These are phyloP conservation scores for Epistrophe grossulariae DNA, from an alignment of 2,888 invertebrate genomes.

Conservation along the genomic window DNA sequence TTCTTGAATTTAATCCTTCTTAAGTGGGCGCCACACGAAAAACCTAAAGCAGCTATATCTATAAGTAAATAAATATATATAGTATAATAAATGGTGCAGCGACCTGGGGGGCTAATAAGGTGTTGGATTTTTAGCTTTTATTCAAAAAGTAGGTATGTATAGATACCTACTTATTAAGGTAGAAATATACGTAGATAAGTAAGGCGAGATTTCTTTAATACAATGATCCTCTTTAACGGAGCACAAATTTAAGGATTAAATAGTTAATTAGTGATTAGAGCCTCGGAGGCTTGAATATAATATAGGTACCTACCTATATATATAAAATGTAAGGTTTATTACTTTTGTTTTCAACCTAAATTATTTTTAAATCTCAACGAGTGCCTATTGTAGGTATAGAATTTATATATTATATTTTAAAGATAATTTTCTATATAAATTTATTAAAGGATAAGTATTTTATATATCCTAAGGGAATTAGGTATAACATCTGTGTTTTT, in stretches of 20 bases:
- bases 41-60: not conserved
- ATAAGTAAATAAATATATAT: not conserved
- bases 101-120: constrained; percentile 5
- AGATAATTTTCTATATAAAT: not conserved
- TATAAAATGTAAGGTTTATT: constrained; percentile 17
- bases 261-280: constrained; percentile 22
- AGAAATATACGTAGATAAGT: not conserved
- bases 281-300: not conserved
- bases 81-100: constrained; percentile 53
- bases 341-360: not conserved
- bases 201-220: not conserved
- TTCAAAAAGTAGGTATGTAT: not conserved
- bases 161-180: not conserved
- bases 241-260: constrained; percentile 7
- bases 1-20: constrained; percentile 44
- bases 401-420: not conserved
- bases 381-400: not conserved
- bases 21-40: constrained; percentile 35
- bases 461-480: not conserved
- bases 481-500: not conserved
- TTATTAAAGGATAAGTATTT: not conserved
- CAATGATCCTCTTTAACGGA: not conserved
- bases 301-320: too few relatives aligned
- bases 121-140: constrained; percentile 1
- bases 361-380: not conserved